phyloP scores from a whole-genome alignment of 2,113 vertebrate species.

The Laterallus jamaicensis region DNA sequence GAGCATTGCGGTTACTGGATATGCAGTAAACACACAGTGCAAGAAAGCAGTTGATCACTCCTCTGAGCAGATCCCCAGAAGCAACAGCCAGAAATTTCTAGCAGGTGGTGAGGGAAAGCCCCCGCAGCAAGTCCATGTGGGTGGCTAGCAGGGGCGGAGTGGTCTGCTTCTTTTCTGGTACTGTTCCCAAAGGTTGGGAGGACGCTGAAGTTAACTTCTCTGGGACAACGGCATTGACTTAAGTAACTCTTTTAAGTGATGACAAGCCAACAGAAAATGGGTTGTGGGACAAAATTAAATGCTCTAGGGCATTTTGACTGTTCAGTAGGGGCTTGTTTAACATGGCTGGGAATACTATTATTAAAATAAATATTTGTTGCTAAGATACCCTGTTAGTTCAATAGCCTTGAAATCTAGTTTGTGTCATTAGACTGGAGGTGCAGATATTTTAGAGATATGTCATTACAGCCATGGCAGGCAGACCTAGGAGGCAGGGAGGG shows the following conservation, averaged over 20 bases:
- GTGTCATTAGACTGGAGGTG: constrained; percentile 23
- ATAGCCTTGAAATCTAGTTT: constrained; percentile 33
- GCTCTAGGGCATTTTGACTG: neutral
- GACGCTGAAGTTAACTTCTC: neutral
- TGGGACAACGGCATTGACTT: neutral
- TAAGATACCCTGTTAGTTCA: constrained; percentile 51
- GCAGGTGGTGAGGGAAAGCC: neutral
- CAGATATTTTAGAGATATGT: constrained; percentile 6
- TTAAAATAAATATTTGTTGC: constrained; percentile 62
- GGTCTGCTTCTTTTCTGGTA: neutral
- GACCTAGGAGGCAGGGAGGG: constrained; percentile 20
- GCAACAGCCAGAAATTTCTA: neutral
- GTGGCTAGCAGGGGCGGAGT: neutral
- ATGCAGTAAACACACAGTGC: neutral
- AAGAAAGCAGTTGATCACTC: neutral
- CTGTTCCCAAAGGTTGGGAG: neutral
- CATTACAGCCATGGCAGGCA: neutral
- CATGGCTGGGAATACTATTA: constrained; percentile 35
- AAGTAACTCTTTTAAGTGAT: neutral
- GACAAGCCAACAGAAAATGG: neutral
- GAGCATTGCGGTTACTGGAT: neutral
- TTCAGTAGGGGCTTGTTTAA: constrained; percentile 37
- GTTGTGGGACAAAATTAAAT: neutral
- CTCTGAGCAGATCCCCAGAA: neutral
- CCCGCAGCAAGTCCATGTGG: neutral